Evolutionary conservation across 2,888 invertebrate species (phyloP).

Genomic region (Tenthredo distinguenda): DNA sequence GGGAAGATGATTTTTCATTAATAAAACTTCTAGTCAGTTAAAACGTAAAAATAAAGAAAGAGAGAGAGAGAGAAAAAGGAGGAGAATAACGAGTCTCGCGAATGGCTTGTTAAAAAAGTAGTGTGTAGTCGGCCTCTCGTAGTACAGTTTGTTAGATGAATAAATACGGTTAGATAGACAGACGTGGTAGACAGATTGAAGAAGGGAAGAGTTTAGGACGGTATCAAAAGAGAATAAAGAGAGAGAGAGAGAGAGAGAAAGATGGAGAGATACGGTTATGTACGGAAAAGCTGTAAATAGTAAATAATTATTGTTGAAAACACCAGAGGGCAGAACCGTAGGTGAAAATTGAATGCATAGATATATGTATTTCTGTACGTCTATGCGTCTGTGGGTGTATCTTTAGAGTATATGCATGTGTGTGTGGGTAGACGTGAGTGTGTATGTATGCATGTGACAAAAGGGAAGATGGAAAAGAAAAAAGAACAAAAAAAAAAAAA

Average conservation of each 20-base stretch:
- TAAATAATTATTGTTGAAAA: slow-evolving; percentile 72
- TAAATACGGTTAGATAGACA: neutral
- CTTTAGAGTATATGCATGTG: neutral
- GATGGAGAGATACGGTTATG: slow-evolving; percentile 50
- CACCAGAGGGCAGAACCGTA: slow-evolving; percentile 72
- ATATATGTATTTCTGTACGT: neutral
- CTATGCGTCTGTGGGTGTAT: too few species aligned
- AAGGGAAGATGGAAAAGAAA: slow-evolving; percentile 17
- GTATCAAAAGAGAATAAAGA: neutral
- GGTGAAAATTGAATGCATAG: slow-evolving; percentile 43
- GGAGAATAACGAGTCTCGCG: neutral
- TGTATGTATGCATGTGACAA: neutral
- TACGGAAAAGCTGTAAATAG: slow-evolving; percentile 71
- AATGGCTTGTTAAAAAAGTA: neutral
- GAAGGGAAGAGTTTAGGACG: neutral
- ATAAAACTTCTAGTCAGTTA: neutral
- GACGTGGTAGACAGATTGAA: neutral
- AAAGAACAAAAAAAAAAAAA: neutral
- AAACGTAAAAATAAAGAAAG: neutral
- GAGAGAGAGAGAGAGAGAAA: neutral
- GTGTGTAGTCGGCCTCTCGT: neutral
- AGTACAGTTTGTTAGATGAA: neutral
- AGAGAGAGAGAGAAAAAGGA: neutral
- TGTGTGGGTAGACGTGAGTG: neutral
- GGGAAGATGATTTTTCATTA: neutral